Base-by-base conservation (phyloP, 2,888 invertebrate species). In the Buathra laborator region DNA sequence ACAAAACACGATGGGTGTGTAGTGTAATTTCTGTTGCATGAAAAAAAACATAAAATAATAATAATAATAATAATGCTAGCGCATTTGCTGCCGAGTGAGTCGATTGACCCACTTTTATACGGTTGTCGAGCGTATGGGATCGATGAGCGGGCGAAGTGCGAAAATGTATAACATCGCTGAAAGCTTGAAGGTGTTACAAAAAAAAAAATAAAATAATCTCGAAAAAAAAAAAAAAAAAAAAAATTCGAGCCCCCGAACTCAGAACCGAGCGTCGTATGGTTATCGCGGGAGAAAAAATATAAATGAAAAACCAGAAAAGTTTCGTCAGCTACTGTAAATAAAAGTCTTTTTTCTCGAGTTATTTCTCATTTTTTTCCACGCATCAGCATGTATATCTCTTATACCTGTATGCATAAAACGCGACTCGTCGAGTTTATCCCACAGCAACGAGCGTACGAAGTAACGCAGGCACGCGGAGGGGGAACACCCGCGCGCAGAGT, bases 341-440 rank as follows among this genome's bases (percentile, higher is more conserved):
- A 75, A 75, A 64, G 16, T 19, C 19, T 19, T 16, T 6, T 37
- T 51, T 19, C 32, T 43, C 37, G 4, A 19, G 56, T 3, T 56
- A 24, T 56, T 19, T 12, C 19, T 19, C 10, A 12, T 48, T 56
- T 56, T 56, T 56, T 12, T 56, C 10, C 24, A 24, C 24, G 19
- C 10, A 19, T 56, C 56, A 12, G 56, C 19, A 56, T 56, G 56
- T 24, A 16, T 75, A 64, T 29, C 32, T 48, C 14, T 29, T 9
- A 64, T 64, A 32, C 9, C 16, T 14, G 19, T 29, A 37, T 66
- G 66, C 64, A 51, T 76, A 53, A 51, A 76, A 76, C 66, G 14
- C 51, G 37, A 66, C 29, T n/a, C 64, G 43, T 46, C 53, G 76
- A 66, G 76, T 76, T 76, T 76, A 43, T 32, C 37, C 37, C 76